Evolutionary conservation across 2,888 invertebrate genomes (phyloP).

Genomic region (Fabriciana adippe): DNA sequence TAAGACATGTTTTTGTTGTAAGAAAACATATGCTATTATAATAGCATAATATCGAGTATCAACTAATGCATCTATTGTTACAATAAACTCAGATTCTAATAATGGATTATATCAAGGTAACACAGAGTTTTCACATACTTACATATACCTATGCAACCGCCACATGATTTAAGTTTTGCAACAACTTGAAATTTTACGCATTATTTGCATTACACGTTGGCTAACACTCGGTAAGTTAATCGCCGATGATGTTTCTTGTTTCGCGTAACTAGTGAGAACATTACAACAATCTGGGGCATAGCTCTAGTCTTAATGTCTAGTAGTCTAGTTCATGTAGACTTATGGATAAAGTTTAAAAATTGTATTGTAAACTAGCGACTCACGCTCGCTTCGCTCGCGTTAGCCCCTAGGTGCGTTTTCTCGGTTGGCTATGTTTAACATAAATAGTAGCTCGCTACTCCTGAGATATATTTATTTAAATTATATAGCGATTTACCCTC

Average conservation of each 20-base stretch:
- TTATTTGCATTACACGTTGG: constrained; percentile 60
- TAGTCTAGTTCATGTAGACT: constrained; percentile 14
- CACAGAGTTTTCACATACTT: constrained; percentile 14
- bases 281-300: constrained; percentile 26
- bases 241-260: constrained; percentile 45
- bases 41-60: too few relatives aligned
- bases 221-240: constrained; percentile 50
- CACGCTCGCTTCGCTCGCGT: too few relatives aligned
- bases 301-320: constrained; percentile 15
- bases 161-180: constrained; percentile 33
- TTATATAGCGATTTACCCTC: too few relatives aligned
- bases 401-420: too few relatives aligned
- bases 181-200: constrained; percentile 54
- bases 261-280: constrained; percentile 24
- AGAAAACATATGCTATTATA: too few relatives aligned
- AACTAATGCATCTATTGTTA: not conserved
- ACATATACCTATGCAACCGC: constrained; percentile 26
- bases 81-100: not conserved
- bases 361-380: too few relatives aligned
- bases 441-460: too few relatives aligned
- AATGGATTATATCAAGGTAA: not conserved
- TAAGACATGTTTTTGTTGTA: too few relatives aligned
- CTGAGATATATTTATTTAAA: too few relatives aligned
- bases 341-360: constrained; percentile 12
- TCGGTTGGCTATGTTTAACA: too few relatives aligned